A percentile compares a stretch with the other conserved stretches of the same genome.
Conservation (phyloP, 2,888 invertebrate species). For the Himalopsyche japonica region DNA sequence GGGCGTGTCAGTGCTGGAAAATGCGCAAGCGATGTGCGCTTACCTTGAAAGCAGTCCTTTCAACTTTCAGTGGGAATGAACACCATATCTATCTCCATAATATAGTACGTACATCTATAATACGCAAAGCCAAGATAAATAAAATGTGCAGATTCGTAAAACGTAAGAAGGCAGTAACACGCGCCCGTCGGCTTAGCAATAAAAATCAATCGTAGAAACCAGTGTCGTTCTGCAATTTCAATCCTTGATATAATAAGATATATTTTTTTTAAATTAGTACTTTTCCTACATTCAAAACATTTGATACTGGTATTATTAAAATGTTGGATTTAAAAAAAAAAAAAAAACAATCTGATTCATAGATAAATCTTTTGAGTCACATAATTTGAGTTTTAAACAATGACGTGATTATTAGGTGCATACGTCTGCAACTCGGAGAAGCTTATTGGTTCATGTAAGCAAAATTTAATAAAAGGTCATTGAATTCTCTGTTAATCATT, state of each 20-base stretch:
- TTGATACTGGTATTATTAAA: no score
- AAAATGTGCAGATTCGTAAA: conserved; percentile 36
- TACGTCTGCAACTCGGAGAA: no score
- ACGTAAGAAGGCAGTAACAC: conserved; percentile 42
- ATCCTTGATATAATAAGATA: neutral
- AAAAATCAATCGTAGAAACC: conserved; percentile 62
- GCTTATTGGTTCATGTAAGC: no score
- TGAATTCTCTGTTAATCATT: no score
- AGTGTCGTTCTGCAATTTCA: neutral
- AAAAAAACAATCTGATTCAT: no score
- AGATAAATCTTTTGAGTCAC: no score
- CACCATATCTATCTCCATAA: neutral
- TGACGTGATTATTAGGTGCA: no score
- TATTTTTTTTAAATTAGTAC: no score
- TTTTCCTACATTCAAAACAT: no score
- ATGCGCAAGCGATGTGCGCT: neutral
- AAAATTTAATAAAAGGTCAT: no score
- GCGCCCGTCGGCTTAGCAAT: conserved; percentile 47
- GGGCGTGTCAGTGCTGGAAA: neutral
- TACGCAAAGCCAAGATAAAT: conserved; percentile 22
- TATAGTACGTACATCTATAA: neutral
- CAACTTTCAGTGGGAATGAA: neutral
- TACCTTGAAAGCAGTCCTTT: neutral
- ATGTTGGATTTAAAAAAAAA: no score
- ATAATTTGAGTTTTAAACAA: no score